Conservation (phyloP, 2,888 invertebrate genomes). For the Pantelozetes paolii region DNA sequence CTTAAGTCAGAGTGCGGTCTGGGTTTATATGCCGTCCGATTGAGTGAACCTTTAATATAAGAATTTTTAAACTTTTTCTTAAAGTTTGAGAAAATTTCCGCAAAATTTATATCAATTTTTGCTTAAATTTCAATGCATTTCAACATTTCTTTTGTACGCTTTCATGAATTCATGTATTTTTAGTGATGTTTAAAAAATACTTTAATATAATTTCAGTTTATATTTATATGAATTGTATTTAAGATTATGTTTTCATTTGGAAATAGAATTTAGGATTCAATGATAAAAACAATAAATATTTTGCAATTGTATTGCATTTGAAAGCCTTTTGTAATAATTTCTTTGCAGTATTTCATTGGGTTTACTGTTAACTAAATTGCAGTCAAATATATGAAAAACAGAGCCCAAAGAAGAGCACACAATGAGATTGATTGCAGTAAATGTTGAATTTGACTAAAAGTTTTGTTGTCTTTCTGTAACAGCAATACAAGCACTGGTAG, state of each 20-base stretch:
- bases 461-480: not conserved
- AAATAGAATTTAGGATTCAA: not conserved
- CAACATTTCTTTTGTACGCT: not conserved
- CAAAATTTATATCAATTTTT: not conserved
- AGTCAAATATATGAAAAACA: not conserved
- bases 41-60: not conserved
- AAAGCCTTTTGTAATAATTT: no score
- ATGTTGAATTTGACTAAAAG: conserved; percentile 1
- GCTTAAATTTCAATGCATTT: not conserved
- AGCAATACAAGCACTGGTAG: not conserved
- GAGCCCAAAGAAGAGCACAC: not conserved
- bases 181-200: not conserved
- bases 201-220: not conserved
- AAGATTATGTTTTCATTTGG: not conserved
- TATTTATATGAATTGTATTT: not conserved
- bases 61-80: not conserved
- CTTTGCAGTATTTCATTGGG: no score
- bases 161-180: not conserved
- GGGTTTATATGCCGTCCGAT: not conserved
- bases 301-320: no score
- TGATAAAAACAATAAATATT: no score
- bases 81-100: not conserved
- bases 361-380: no score
- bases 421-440: conserved; percentile 4
- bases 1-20: not conserved